A percentile compares a stretch with the other conserved stretches of the same genome.
phyloP scores from a whole-genome alignment of 2,888 invertebrate genomes.

The Sceliomorpha sp. region DNA sequence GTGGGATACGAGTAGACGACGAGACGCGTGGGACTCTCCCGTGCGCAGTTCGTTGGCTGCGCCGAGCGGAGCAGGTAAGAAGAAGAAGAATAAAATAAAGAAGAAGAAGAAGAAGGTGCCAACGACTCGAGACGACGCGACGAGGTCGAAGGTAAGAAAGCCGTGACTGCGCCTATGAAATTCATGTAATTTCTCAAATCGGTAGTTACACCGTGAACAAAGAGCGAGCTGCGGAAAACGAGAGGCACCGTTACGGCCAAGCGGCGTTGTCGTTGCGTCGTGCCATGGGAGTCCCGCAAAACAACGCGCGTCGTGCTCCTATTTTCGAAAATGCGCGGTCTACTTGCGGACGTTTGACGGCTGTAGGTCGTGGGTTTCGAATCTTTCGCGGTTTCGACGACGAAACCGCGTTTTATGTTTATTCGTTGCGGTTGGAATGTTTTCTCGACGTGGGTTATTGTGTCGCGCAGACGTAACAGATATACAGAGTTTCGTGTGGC shows the following conservation, averaged over 20 bases:
- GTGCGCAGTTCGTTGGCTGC: conserved; percentile 50
- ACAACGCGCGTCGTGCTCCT: background rate
- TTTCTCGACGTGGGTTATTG: too few species aligned
- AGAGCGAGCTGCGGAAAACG: conserved; percentile 43
- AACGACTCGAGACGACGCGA: conserved; percentile 29
- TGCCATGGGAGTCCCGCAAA: background rate
- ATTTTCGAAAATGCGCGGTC: too few species aligned
- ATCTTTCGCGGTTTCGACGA: too few species aligned
- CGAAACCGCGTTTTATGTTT: too few species aligned
- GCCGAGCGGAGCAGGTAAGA: conserved; percentile 26
- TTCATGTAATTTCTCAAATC: conserved; percentile 56
- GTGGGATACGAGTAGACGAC: conserved; percentile 67
- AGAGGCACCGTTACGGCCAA: conserved; percentile 45
- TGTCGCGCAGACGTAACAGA: too few species aligned
- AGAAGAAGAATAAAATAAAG: too few species aligned
- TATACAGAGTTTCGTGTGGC: too few species aligned
- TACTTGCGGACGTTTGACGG: too few species aligned
- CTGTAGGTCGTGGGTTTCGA: too few species aligned
- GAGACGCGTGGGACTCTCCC: conserved; percentile 70
- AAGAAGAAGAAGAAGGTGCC: conserved; percentile 45
- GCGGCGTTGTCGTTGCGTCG: background rate
- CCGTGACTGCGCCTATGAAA: conserved; percentile 47
- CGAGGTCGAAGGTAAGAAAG: conserved; percentile 40
- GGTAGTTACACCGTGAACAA: conserved; percentile 54
- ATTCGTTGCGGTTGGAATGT: too few species aligned